Conservation (phyloP, 1,140 invertebrate species). For the Camponotus vicinus region DNA sequence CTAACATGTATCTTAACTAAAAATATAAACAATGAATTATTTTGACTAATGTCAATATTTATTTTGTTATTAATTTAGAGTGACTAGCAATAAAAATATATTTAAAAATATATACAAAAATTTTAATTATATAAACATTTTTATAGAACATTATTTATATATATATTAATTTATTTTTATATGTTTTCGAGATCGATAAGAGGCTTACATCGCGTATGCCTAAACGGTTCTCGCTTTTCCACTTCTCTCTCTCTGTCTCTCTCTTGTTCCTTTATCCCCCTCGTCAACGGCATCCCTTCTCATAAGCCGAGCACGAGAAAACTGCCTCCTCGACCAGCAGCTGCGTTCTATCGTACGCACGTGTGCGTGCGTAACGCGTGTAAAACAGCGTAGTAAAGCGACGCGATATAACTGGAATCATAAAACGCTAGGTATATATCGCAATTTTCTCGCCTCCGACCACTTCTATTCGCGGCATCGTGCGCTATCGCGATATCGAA, state of each 20-base stretch:
- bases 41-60: not conserved
- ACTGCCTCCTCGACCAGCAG: constrained; percentile 50
- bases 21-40: not conserved
- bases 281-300: constrained; percentile 48
- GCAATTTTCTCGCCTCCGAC: constrained; percentile 53
- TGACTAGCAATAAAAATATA: not conserved
- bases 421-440: constrained; percentile 54
- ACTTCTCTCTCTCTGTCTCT: not conserved
- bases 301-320: constrained; percentile 39
- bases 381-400: constrained; percentile 45
- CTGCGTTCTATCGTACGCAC: constrained; percentile 32
- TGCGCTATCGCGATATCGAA: constrained; percentile 51
- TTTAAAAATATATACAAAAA: not conserved
- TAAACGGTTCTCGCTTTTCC: constrained; percentile 14
- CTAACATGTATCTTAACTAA: not conserved
- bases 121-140: not conserved
- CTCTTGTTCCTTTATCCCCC: constrained; percentile 13
- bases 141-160: not conserved
- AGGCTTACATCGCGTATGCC: constrained; percentile 15
- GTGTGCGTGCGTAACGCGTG: constrained; percentile 49
- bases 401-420: constrained; percentile 57
- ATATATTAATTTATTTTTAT: not conserved
- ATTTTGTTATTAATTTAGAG: not conserved
- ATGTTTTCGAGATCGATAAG: constrained; percentile 41
- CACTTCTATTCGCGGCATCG: constrained; percentile 27